Conservation (phyloP, 2,113 vertebrate genomes). For the Perca fluviatilis region DNA sequence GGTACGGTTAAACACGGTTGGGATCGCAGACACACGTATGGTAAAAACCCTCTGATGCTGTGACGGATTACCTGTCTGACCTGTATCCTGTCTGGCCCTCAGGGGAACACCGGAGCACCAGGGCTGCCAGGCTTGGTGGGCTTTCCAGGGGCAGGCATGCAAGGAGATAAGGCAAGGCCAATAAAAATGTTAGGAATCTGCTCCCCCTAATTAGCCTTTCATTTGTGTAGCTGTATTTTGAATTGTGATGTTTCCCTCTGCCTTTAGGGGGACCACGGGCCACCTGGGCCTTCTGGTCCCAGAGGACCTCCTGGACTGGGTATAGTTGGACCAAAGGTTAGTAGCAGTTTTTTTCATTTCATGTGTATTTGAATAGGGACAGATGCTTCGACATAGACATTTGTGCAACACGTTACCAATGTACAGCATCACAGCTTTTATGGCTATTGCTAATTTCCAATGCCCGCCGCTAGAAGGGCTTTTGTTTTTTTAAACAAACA, state of each 20-base stretch:
- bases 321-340: constrained; percentile 81
- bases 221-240: not conserved
- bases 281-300: constrained; percentile 74
- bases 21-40: not conserved
- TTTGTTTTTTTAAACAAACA: too few species aligned
- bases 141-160: constrained; percentile 77
- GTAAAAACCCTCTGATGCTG: constrained; percentile 2
- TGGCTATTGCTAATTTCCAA: too few species aligned
- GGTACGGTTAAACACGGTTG: constrained; percentile 71
- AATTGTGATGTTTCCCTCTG: not conserved
- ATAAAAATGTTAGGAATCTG: not conserved
- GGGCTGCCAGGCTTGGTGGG: constrained; percentile 79
- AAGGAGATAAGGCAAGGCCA: constrained; percentile 84
- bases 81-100: constrained; percentile 18
- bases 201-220: not conserved
- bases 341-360: constrained; percentile 14
- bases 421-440: too few species aligned
- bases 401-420: too few species aligned
- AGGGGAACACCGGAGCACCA: constrained; percentile 86
- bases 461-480: too few species aligned
- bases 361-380: too few species aligned
- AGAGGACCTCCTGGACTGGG: constrained; percentile 81
- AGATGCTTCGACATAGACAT: too few species aligned
- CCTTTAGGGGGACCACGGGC: constrained; percentile 81
- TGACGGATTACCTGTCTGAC: constrained; percentile 23